Evolutionary conservation across 2,888 invertebrate species (phyloP).

Genomic region (Dasysyrphus tricinctus): DNA sequence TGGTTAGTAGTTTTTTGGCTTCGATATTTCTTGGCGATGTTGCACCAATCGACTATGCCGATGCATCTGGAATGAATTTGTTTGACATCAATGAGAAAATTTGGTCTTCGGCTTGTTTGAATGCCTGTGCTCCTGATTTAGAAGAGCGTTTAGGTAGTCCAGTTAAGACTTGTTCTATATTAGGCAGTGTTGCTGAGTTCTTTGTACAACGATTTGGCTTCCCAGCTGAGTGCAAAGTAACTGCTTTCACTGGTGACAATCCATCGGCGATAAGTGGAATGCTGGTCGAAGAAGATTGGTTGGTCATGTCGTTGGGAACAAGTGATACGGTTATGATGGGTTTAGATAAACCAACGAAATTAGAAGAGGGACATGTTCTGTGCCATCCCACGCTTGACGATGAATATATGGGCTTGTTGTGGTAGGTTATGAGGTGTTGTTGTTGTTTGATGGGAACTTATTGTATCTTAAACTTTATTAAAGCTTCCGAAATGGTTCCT

Average conservation of each 20-base stretch:
- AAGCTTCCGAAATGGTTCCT: conserved; percentile 96
- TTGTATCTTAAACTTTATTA: neutral
- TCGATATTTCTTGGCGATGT: conserved; percentile 94
- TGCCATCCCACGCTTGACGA: conserved; percentile 92
- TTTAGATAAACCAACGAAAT: conserved; percentile 87
- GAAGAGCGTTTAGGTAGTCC: conserved; percentile 89
- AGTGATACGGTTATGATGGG: conserved; percentile 96
- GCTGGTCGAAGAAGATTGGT: conserved; percentile 90
- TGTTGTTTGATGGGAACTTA: neutral
- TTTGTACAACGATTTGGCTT: conserved; percentile 95
- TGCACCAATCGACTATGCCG: conserved; percentile 95
- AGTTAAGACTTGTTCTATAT: conserved; percentile 87
- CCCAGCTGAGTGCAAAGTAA: conserved; percentile 89
- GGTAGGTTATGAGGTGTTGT: conserved; percentile 84
- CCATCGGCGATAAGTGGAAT: conserved; percentile 94
- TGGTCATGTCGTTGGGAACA: conserved; percentile 95
- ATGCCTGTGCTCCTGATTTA: conserved; percentile 91
- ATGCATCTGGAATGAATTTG: conserved; percentile 98
- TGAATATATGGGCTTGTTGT: conserved; percentile 94
- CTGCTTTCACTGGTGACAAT: conserved; percentile 98
- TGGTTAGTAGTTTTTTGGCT: conserved; percentile 96
- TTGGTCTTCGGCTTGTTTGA: conserved; percentile 91
- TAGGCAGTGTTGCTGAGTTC: conserved; percentile 91
- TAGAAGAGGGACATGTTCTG: conserved; percentile 92
- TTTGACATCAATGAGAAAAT: conserved; percentile 90